phyloP scores from a whole-genome alignment of 2,888 invertebrate species.

The Stramonita haemastoma region DNA sequence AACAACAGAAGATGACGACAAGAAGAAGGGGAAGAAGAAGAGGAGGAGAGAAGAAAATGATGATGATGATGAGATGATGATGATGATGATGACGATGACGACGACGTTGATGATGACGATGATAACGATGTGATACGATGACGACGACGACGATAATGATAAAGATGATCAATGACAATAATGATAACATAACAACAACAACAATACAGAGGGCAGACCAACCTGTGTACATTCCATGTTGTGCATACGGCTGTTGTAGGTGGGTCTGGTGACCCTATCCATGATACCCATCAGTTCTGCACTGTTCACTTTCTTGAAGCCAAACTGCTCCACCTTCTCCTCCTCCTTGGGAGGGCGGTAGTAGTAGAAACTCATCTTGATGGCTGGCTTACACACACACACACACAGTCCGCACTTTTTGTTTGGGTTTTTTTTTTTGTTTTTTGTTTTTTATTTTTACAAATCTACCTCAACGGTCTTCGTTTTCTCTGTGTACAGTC shows the following conservation, averaged over 20 bases:
- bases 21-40: no score
- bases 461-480: no score
- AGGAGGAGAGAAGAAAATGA: not conserved
- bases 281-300: conserved; percentile 44
- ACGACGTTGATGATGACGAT: no score
- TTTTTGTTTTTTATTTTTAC: no score
- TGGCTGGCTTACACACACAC: not conserved
- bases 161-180: not conserved
- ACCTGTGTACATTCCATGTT: conserved; percentile 43
- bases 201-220: not conserved
- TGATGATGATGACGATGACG: no score
- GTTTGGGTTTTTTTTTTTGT: no score
- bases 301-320: conserved; percentile 46
- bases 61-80: not conserved
- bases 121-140: no score
- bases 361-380: conserved; percentile 48
- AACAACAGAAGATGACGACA: no score
- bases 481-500: no score
- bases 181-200: not conserved
- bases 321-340: conserved; percentile 35
- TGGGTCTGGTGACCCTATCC: conserved; percentile 45
- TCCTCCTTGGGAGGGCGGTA: conserved; percentile 32
- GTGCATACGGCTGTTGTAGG: conserved; percentile 42
- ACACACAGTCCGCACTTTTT: not conserved
- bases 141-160: not conserved